A percentile compares a stretch with the other conserved stretches of the same genome.
Conservation (phyloP, 37 sponge, comb jelly and placozoan species). For the Diacarnus erythraeanus region DNA sequence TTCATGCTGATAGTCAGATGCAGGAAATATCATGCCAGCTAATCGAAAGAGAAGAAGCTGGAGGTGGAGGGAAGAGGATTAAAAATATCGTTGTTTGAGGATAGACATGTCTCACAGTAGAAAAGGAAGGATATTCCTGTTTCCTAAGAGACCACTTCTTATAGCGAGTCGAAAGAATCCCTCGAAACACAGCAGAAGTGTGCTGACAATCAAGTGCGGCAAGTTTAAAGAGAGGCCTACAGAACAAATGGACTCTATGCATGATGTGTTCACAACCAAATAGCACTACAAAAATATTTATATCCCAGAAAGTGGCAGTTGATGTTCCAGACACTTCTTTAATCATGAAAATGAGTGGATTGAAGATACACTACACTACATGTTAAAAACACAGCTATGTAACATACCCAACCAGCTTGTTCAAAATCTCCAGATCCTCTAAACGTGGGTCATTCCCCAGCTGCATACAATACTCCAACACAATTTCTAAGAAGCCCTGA, state of each 20-base stretch:
- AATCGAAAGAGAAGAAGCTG: constrained; percentile 72
- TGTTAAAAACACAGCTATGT: background rate
- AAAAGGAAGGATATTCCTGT: constrained; percentile 12
- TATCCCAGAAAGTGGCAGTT: no score
- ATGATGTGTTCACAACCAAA: background rate
- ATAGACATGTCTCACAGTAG: constrained; percentile 12
- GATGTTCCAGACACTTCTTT: no score
- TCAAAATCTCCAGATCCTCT: background rate
- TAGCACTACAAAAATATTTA: background rate
- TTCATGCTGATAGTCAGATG: constrained; percentile 77
- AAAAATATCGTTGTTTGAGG: background rate
- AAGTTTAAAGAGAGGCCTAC: constrained; percentile 48
- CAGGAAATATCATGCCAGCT: constrained; percentile 64
- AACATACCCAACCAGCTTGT: constrained; percentile 36
- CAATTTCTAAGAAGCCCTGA: constrained; percentile 30
- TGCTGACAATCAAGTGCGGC: constrained; percentile 12
- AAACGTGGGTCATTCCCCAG: constrained; percentile 1
- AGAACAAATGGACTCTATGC: background rate
- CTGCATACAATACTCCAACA: constrained; percentile 32
- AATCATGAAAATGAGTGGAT: no score
- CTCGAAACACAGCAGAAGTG: constrained; percentile 24
- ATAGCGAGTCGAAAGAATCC: constrained; percentile 1
- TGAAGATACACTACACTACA: background rate
- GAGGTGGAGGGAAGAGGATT: background rate
- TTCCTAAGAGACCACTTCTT: constrained; percentile 16